phyloP scores from a whole-genome alignment of 2,888 invertebrate genomes.

The Heliconius ismenius region DNA sequence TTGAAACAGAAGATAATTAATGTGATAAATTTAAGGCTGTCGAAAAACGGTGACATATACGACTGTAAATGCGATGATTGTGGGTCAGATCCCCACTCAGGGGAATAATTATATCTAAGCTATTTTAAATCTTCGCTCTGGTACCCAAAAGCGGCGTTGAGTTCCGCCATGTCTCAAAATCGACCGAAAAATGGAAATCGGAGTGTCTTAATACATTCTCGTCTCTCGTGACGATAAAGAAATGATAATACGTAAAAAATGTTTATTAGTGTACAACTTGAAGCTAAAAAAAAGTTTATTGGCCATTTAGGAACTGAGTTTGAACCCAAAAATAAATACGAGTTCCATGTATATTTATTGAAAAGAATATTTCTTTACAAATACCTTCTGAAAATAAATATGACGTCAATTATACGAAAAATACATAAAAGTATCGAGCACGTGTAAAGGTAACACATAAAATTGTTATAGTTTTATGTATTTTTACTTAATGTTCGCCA shows the following conservation, averaged over 20 bases:
- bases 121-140: neutral
- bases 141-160: neutral
- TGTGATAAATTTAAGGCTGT: neutral
- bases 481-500: conserved; percentile 9
- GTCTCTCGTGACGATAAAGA: neutral
- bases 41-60: neutral
- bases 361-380: too few species aligned
- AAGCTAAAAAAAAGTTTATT: neutral
- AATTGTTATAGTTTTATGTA: conserved; percentile 22
- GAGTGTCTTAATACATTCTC: neutral
- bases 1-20: neutral
- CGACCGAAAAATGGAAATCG: neutral
- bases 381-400: too few species aligned
- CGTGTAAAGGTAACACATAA: conserved; percentile 15
- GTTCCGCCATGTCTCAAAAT: neutral
- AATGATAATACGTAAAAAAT: too few species aligned
- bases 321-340: neutral
- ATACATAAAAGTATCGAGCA: conserved; percentile 10
- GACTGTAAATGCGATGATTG: neutral
- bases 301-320: neutral
- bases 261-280: too few species aligned
- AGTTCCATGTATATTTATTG: neutral
- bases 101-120: neutral
- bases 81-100: neutral
- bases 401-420: neutral